Percentiles rank a stretch among this genome's conserved stretches.
Evolutionary conservation across 2,113 vertebrate species (phyloP).

Genomic region (Leucoraja erinaceus): DNA sequence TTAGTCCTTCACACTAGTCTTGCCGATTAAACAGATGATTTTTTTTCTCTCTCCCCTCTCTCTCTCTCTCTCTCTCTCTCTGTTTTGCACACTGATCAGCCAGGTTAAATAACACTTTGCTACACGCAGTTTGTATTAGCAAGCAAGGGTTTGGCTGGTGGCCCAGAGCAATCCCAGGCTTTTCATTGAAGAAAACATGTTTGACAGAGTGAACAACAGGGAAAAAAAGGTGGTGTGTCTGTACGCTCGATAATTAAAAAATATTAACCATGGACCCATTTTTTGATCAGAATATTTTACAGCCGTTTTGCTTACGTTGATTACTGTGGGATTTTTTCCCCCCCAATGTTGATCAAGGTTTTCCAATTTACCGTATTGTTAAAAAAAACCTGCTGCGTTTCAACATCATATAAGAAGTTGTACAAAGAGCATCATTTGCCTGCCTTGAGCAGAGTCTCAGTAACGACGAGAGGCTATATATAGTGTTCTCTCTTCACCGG

Average conservation of each 20-base stretch:
- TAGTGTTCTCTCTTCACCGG: not conserved
- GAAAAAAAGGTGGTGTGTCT: not conserved
- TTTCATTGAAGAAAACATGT: not conserved
- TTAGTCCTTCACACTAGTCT: not conserved
- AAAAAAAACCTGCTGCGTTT: not conserved
- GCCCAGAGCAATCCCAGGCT: not conserved
- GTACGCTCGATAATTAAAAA: not conserved
- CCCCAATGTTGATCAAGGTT: not conserved
- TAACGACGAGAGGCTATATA: not conserved
- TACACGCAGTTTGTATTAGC: not conserved
- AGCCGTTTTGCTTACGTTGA: not conserved
- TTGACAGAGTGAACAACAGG: not conserved
- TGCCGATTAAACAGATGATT: not conserved
- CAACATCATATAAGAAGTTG: too few relatives aligned
- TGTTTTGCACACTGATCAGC: slow-evolving; percentile 3
- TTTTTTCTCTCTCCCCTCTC: too few relatives aligned
- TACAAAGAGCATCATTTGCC: not conserved
- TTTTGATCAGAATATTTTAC: not conserved
- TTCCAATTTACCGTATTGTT: not conserved
- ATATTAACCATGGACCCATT: not conserved
- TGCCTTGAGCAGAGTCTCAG: not conserved
- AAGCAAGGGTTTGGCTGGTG: not conserved
- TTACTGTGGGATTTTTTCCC: not conserved
- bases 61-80: too few relatives aligned
- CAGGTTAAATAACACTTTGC: slow-evolving; percentile 9